These are phyloP conservation scores for Theocolax elegans DNA, from an alignment of 1,140 invertebrate species.

Conservation along the genomic window DNA sequence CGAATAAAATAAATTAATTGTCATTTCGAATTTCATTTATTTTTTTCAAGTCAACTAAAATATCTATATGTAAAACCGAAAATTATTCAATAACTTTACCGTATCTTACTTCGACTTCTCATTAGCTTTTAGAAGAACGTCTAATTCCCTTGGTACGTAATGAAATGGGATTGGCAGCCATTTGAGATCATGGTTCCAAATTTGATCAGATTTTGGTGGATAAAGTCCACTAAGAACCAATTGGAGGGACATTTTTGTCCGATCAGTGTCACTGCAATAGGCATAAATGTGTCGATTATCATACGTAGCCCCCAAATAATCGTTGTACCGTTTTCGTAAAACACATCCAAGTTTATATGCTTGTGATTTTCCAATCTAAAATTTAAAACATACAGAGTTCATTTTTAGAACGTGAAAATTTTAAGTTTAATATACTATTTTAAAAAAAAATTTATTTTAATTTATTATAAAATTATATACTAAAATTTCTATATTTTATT, in stretches of 20 bases:
- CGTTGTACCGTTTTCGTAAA: conserved; percentile 9
- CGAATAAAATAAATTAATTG: too few species aligned
- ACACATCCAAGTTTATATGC: background rate
- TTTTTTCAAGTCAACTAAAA: too few species aligned
- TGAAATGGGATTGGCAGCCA: conserved; percentile 71
- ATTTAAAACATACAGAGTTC: too few species aligned
- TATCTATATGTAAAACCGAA: too few species aligned
- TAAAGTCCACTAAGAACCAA: conserved; percentile 68
- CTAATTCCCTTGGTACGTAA: conserved; percentile 60
- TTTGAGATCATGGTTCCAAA: conserved; percentile 64
- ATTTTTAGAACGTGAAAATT: too few species aligned
- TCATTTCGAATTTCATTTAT: too few species aligned
- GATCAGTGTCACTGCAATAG: conserved; percentile 64
- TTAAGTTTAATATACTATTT: too few species aligned
- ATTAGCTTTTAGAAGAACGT: conserved; percentile 27
- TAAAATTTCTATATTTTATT: too few species aligned
- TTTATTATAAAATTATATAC: too few species aligned
- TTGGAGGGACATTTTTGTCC: conserved; percentile 70
- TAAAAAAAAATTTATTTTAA: too few species aligned
- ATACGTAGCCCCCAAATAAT: conserved; percentile 63
- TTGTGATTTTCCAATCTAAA: conserved; percentile 11
- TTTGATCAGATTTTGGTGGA: conserved; percentile 62
- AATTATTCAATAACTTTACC: too few species aligned
- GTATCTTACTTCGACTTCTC: conserved; percentile 1
- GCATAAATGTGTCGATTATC: conserved; percentile 55